Percentiles rank a stretch among this genome's conserved stretches.
phyloP scores from a whole-genome alignment of 2,888 invertebrate genomes.

The Parasteatoda lunata region DNA sequence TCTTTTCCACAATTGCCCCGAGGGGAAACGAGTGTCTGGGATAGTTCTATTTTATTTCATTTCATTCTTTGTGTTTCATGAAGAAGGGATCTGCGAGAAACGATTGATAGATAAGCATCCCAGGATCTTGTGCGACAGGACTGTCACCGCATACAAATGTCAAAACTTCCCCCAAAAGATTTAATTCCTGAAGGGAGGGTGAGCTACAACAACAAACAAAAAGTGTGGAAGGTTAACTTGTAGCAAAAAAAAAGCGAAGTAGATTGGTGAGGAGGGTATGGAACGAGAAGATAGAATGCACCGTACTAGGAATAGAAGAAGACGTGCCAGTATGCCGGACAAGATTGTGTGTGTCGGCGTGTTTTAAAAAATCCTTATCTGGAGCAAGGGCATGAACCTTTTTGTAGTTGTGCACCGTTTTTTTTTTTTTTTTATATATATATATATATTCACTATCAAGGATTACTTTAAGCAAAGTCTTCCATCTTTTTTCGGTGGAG shows the following conservation, averaged over 20 bases:
- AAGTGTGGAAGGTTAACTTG: slow-evolving; percentile 65
- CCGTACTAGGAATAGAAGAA: slow-evolving; percentile 40
- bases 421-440: too few species aligned
- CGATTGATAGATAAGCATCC: slow-evolving; percentile 66
- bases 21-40: slow-evolving; percentile 11
- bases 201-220: slow-evolving; percentile 43
- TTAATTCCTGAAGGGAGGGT: slow-evolving; percentile 34
- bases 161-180: slow-evolving; percentile 48
- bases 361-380: slow-evolving; percentile 65
- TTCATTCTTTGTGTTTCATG: not conserved
- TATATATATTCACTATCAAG: slow-evolving; percentile 8
- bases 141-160: slow-evolving; percentile 66
- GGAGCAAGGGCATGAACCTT: slow-evolving; percentile 65
- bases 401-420: slow-evolving; percentile 52
- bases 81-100: slow-evolving; percentile 23
- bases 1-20: slow-evolving; percentile 12
- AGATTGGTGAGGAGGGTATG: not conserved
- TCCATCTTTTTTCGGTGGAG: slow-evolving; percentile 39
- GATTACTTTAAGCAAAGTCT: slow-evolving; percentile 50
- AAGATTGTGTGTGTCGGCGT: slow-evolving; percentile 55
- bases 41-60: slow-evolving; percentile 11
- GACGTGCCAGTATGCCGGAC: slow-evolving; percentile 59
- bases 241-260: slow-evolving; percentile 4
- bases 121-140: slow-evolving; percentile 64
- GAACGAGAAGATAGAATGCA: slow-evolving; percentile 33